A percentile compares a stretch with the other conserved stretches of the same genome.
These are phyloP conservation scores for Machimus atricapillus DNA, from an alignment of 2,888 invertebrate species.

Conservation along the genomic window DNA sequence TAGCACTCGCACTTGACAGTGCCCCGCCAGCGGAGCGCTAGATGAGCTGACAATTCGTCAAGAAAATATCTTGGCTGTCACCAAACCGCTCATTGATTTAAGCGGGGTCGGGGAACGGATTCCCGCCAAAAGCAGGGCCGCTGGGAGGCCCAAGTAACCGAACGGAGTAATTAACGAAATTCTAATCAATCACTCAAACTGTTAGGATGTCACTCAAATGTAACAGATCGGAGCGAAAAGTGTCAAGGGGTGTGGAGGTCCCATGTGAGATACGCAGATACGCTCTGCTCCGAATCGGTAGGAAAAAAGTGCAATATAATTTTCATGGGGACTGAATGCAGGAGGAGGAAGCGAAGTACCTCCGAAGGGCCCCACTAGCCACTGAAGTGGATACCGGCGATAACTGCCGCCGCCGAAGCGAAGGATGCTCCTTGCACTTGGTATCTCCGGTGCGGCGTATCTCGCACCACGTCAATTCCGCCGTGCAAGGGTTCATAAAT, in stretches of 20 bases:
- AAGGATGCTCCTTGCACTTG: neutral
- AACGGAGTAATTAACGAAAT: slow-evolving; percentile 61
- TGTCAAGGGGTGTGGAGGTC: neutral
- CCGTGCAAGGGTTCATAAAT: slow-evolving; percentile 26
- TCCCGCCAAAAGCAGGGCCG: neutral
- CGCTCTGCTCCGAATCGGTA: neutral
- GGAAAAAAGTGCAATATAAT: neutral
- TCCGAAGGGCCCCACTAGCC: neutral
- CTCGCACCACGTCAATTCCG: neutral
- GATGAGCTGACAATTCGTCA: neutral
- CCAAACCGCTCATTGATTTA: neutral
- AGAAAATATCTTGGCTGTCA: neutral
- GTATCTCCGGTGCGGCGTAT: neutral
- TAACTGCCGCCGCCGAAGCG: neutral
- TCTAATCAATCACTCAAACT: slow-evolving; percentile 61
- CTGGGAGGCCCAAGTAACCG: neutral
- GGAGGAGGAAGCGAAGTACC: too few species aligned
- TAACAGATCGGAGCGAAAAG: slow-evolving; percentile 5
- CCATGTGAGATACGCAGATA: neutral
- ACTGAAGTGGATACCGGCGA: slow-evolving; percentile 22
- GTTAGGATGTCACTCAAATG: slow-evolving; percentile 36
- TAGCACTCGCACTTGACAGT: neutral
- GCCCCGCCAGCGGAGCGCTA: neutral
- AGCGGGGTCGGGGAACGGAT: neutral
- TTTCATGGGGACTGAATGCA: neutral